Percentiles rank a stretch among this genome's conserved stretches.
phyloP scores from a whole-genome alignment of 2,113 vertebrate genomes.

The Notothenia rossii region DNA sequence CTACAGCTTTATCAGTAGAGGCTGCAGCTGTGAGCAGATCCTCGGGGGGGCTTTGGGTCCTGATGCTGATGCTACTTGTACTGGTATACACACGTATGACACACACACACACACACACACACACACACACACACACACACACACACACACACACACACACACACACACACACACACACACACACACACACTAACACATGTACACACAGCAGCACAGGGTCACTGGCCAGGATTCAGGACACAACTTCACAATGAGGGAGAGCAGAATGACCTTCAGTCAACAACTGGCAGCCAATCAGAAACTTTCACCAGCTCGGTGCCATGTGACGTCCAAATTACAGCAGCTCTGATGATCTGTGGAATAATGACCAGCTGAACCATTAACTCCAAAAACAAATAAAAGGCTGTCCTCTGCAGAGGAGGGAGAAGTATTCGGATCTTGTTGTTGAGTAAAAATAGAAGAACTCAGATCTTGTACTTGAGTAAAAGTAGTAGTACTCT shows the following conservation, averaged over 20 bases:
- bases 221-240: conserved; percentile 37
- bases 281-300: conserved; percentile 1
- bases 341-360: no score
- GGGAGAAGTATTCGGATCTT: no score
- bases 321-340: conserved; percentile 36
- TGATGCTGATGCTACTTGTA: conserved; percentile 35
- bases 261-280: conserved; percentile 41
- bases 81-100: conserved; percentile 36
- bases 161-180: background rate
- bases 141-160: conserved; percentile 8
- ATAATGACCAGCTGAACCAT: conserved; percentile 42
- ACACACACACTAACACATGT: conserved; percentile 4
- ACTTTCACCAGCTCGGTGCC: conserved; percentile 14
- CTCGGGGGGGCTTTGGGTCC: conserved; percentile 55
- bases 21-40: conserved; percentile 66
- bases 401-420: conserved; percentile 5
- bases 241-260: no score
- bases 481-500: no score
- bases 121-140: conserved; percentile 8
- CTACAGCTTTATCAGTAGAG: conserved; percentile 66
- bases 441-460: no score
- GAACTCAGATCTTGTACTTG: no score
- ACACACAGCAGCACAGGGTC: conserved; percentile 33
- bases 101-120: conserved; percentile 8
- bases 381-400: conserved; percentile 31